phyloP scores from a whole-genome alignment of 2,797 vertebrate species.

The Sebastes iracundus region DNA sequence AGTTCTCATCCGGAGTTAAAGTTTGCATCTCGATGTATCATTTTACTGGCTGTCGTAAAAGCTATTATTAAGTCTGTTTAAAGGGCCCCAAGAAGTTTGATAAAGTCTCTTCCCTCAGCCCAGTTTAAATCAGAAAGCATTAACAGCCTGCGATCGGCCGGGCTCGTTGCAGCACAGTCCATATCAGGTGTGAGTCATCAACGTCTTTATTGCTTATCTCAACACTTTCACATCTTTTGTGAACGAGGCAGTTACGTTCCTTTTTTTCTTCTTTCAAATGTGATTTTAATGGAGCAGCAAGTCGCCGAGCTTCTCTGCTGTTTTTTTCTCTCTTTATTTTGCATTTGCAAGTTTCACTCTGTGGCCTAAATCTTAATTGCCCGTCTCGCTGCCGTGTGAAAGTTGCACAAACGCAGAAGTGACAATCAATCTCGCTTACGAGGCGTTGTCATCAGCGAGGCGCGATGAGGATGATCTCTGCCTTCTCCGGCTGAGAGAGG shows the following conservation, averaged over 20 bases:
- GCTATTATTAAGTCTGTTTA: not conserved
- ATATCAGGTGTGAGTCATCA: constrained; percentile 10
- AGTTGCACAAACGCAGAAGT: constrained; percentile 53
- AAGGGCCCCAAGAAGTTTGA: constrained; percentile 1
- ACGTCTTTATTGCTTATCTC: constrained; percentile 21
- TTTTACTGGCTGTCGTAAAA: constrained; percentile 11
- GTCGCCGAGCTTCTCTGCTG: not conserved
- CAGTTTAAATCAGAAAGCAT: not conserved
- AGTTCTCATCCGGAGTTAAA: not conserved
- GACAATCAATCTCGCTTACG: constrained; percentile 79
- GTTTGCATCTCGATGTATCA: not conserved
- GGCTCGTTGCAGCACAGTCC: not conserved
- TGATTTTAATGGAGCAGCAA: constrained; percentile 18
- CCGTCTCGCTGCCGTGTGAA: constrained; percentile 26
- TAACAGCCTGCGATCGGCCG: not conserved
- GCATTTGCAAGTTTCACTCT: constrained; percentile 40
- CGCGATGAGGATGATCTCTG: constrained; percentile 61
- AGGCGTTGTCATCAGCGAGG: constrained; percentile 63
- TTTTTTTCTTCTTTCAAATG: not conserved
- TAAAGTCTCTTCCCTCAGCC: not conserved
- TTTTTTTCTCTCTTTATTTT: not conserved
- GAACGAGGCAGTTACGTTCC: not conserved
- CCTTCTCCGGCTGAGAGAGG: constrained; percentile 62
- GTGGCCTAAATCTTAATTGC: constrained; percentile 36
- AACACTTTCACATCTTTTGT: constrained; percentile 8